Evolutionary conservation across 2,888 invertebrate species (phyloP).

Genomic region (Sipha maydis): DNA sequence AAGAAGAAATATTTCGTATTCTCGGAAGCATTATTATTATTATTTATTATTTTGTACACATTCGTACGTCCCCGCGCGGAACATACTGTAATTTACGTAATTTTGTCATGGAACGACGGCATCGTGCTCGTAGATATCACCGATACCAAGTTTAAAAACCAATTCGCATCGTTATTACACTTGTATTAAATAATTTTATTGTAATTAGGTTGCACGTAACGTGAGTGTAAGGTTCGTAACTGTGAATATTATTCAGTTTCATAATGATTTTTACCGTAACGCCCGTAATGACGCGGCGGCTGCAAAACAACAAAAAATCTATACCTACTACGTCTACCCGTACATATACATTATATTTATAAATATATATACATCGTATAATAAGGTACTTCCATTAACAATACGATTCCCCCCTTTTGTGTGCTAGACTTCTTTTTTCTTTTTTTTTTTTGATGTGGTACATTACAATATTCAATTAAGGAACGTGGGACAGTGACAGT

Average conservation of each 20-base stretch:
- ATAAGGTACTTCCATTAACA: slow-evolving; percentile 22
- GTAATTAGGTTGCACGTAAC: neutral
- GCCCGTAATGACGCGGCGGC: slow-evolving; percentile 1
- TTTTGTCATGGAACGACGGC: no score
- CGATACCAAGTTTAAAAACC: no score
- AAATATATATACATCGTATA: slow-evolving; percentile 13
- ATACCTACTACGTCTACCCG: neutral
- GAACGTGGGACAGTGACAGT: slow-evolving; percentile 60
- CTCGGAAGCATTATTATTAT: no score
- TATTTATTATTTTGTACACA: no score
- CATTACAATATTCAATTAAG: slow-evolving; percentile 61
- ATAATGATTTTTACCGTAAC: slow-evolving; percentile 38
- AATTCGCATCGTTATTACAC: neutral
- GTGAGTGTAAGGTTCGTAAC: neutral
- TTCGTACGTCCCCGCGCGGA: no score
- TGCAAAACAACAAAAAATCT: slow-evolving; percentile 34
- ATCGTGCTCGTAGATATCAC: no score
- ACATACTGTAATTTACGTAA: no score
- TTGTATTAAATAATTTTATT: neutral
- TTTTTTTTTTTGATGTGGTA: slow-evolving; percentile 26
- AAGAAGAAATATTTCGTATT: no score
- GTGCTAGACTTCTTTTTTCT: neutral
- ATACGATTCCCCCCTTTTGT: slow-evolving; percentile 41
- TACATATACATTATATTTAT: neutral
- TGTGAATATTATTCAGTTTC: slow-evolving; percentile 32